phyloP scores from a whole-genome alignment of 2,888 invertebrate genomes.

The Agrotis puta region DNA sequence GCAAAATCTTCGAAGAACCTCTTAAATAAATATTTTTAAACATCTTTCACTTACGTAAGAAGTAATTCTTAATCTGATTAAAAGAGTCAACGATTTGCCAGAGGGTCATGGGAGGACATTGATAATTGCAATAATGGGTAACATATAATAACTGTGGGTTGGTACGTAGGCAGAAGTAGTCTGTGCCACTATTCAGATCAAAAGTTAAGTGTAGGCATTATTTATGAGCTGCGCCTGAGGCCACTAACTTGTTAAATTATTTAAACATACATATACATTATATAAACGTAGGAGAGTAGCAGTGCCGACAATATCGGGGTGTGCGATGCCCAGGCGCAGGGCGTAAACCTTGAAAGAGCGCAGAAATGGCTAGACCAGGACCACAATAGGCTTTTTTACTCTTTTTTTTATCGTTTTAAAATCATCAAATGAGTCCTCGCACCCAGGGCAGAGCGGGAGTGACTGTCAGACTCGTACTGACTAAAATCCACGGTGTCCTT shows the following conservation, averaged over 20 bases:
- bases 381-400: too few species aligned
- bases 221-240: conserved; percentile 25
- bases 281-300: too few species aligned
- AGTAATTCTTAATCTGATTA: conserved; percentile 4
- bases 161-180: conserved; percentile 30
- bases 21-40: not conserved
- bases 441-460: too few species aligned
- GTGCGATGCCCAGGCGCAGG: too few species aligned
- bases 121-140: conserved; percentile 46
- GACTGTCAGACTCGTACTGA: too few species aligned
- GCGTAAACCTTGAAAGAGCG: too few species aligned
- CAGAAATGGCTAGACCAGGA: too few species aligned
- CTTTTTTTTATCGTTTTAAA: too few species aligned
- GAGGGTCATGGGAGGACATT: conserved; percentile 52
- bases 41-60: conserved; percentile 6
- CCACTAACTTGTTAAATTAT: not conserved
- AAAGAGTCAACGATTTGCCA: conserved; percentile 42
- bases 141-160: conserved; percentile 34
- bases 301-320: too few species aligned
- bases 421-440: too few species aligned
- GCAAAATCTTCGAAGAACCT: too few species aligned
- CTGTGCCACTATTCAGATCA: conserved; percentile 47
- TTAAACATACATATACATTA: not conserved
- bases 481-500: too few species aligned
- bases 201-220: conserved; percentile 26